Base-by-base conservation (phyloP, 2,113 vertebrate species). In the Chamaetylas fuelleborni region DNA sequence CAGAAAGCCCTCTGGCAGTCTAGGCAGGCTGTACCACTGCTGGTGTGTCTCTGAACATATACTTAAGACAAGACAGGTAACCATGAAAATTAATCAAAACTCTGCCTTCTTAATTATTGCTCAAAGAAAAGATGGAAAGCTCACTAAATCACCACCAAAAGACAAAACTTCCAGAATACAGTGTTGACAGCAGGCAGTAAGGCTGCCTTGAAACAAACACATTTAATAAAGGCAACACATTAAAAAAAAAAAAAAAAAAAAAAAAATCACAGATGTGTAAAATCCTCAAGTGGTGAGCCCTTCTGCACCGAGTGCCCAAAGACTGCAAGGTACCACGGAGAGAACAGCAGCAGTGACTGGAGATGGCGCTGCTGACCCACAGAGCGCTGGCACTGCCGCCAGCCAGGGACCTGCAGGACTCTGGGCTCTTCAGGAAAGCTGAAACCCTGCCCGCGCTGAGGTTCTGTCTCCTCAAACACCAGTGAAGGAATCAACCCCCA, bases 221-320 rank as follows among this genome's bases (percentile, higher is more conserved):
- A 90, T 93, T 92, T 86, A 89, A 96, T 95, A 84, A 88, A 97
- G 81, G 88, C 93, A 95, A 92, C 81, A 89, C 29, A 22, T 40
- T 40, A 40, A 40, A 38, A 47, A 58, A 85, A 71, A 83, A 64
- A 81, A 25, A 50, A 56, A 81, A 71, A 76, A 57, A 28, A 56
- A 48, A 48, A 57, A 38, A 57, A 10, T 26, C 62, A 88, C 64
- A 56, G 29, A 47, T 2, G 48, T 80, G 67, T 95, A 26, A 88
- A 94, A 86, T 19, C 40, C 53, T 92, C 67, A 67, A 83, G 90
- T 84, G 88, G 71, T 5, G 3, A 83, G 25, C 88, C 56, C 23
- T 67, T 72, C 31, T 14, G 25, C 20, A 62, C 36, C 0, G 12
- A 79, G 51, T 4, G 78, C 19, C 73, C 24, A 81, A 33, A 26